These are phyloP conservation scores for Danionella cerebrum DNA, from an alignment of 2,113 vertebrate species.

Conservation along the genomic window DNA sequence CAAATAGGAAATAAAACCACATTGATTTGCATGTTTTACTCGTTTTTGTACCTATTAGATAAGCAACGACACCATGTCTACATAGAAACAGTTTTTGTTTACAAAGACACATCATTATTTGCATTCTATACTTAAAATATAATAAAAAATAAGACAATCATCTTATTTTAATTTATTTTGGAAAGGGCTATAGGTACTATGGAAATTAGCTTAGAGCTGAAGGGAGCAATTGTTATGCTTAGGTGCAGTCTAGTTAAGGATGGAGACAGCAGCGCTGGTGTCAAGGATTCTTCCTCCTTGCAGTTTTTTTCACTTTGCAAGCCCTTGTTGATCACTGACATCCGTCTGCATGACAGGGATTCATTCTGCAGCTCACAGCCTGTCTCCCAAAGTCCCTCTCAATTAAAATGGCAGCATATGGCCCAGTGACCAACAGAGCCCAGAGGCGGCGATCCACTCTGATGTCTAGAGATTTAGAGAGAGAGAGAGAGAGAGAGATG, in stretches of 20 bases:
- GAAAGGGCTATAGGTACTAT: neutral
- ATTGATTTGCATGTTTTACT: no score
- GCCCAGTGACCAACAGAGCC: slow-evolving; percentile 54
- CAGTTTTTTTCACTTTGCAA: neutral
- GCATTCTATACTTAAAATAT: no score
- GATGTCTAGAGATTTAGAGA: slow-evolving; percentile 28
- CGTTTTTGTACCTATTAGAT: no score
- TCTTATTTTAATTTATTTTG: no score
- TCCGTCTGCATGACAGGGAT: slow-evolving; percentile 57
- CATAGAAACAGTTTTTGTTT: no score
- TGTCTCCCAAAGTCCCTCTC: slow-evolving; percentile 66
- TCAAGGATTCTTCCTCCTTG: slow-evolving; percentile 7
- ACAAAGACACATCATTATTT: no score
- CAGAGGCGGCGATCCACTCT: slow-evolving; percentile 47
- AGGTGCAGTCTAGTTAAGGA: slow-evolving; percentile 7
- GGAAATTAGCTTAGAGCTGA: neutral
- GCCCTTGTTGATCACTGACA: slow-evolving; percentile 39
- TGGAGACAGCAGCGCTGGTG: neutral
- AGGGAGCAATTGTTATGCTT: neutral
- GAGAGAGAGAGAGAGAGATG: slow-evolving; percentile 26
- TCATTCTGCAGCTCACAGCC: slow-evolving; percentile 57
- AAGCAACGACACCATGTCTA: no score
- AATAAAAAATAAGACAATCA: no score
- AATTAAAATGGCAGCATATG: slow-evolving; percentile 71
- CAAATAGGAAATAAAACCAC: no score